Conservation (phyloP, 2,888 invertebrate genomes). For the Spilarctia lutea region DNA sequence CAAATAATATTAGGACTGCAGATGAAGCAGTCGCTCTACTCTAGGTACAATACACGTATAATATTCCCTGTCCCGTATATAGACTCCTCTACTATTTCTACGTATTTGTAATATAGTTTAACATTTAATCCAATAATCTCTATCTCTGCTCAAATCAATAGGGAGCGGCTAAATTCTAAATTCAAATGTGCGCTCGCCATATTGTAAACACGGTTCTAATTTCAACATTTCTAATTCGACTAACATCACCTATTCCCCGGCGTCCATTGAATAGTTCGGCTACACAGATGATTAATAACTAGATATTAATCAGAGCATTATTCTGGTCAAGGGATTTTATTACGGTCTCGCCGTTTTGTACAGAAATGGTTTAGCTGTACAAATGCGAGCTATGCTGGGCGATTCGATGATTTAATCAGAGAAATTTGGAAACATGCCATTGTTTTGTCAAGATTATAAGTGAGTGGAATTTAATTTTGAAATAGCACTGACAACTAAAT, state of each 20-base stretch:
- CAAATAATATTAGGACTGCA: neutral
- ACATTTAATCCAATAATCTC: conserved; percentile 41
- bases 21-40: neutral
- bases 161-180: conserved; percentile 53
- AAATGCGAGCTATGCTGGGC: conserved; percentile 12
- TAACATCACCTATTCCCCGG: conserved; percentile 72
- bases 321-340: conserved; percentile 52
- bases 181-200: conserved; percentile 64
- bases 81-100: neutral
- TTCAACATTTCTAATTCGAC: conserved; percentile 74
- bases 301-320: conserved; percentile 78
- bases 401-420: conserved; percentile 18
- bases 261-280: conserved; percentile 77
- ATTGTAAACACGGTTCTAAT: conserved; percentile 75
- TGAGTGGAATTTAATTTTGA: conserved; percentile 17
- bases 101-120: conserved; percentile 17
- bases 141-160: conserved; percentile 36
- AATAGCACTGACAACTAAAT: neutral
- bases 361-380: conserved; percentile 19
- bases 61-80: neutral
- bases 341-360: conserved; percentile 14
- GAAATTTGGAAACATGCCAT: conserved; percentile 18
- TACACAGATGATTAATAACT: conserved; percentile 76
- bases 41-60: neutral
- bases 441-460: conserved; percentile 19